A percentile compares a stretch with the other conserved stretches of the same genome.
Evolutionary conservation across 1,140 invertebrate genomes (phyloP).

Genomic region (Drosophila busckii): DNA sequence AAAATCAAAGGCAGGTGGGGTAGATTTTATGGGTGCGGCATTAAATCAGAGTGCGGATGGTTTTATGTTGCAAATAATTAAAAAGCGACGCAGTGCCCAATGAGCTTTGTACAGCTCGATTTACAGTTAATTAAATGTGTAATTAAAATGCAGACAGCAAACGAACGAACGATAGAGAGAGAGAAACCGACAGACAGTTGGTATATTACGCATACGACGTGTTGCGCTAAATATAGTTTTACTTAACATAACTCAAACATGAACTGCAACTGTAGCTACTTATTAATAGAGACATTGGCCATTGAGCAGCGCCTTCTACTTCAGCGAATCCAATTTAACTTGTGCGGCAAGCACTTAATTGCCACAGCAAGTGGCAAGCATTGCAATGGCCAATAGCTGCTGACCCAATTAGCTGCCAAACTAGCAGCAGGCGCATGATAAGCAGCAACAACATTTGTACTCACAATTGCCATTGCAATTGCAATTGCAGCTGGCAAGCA

Average conservation of each 20-base stretch:
- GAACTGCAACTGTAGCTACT: no score
- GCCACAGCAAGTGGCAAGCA: slow-evolving; percentile 28
- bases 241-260: no score
- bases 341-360: slow-evolving; percentile 48
- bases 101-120: slow-evolving; percentile 49
- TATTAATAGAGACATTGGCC: slow-evolving; percentile 3
- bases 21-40: slow-evolving; percentile 30
- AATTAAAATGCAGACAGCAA: slow-evolving; percentile 33
- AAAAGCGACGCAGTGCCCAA: slow-evolving; percentile 47
- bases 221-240: no score
- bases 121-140: slow-evolving; percentile 66
- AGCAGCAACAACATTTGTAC: no score
- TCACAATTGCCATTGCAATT: no score
- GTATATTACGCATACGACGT: no score
- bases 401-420: slow-evolving; percentile 71
- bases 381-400: slow-evolving; percentile 41
- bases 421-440: no score
- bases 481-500: no score
- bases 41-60: slow-evolving; percentile 60
- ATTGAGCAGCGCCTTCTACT: slow-evolving; percentile 40
- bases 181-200: no score
- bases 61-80: slow-evolving; percentile 75
- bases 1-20: no score
- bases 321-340: slow-evolving; percentile 59
- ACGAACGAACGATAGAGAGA: slow-evolving; percentile 5